Percentiles rank a stretch among this genome's conserved stretches.
Conservation (phyloP, 2,113 vertebrate species). For the Opisthocomus hoazin region DNA sequence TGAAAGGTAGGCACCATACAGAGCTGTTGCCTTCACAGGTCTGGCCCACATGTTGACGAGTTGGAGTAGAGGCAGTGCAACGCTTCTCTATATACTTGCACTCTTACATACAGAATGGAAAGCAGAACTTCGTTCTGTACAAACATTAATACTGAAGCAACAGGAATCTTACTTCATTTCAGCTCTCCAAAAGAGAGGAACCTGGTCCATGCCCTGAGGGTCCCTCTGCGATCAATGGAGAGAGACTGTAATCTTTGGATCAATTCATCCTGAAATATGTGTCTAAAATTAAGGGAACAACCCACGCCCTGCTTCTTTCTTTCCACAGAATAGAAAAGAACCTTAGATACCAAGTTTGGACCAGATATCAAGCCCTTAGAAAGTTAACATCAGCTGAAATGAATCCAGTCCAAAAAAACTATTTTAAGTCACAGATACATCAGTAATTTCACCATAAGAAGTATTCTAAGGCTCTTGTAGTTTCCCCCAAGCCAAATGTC, state of each 20-base stretch:
- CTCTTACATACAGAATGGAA: neutral
- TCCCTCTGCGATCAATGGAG: neutral
- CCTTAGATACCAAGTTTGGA: neutral
- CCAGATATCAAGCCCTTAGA: neutral
- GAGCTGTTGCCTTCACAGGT: neutral
- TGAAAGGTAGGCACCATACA: neutral
- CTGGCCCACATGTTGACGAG: rapidly evolving
- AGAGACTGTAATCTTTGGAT: neutral
- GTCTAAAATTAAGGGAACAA: neutral
- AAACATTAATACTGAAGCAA: neutral
- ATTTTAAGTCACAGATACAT: neutral
- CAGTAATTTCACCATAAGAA: neutral
- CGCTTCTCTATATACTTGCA: neutral
- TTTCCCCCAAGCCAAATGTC: neutral
- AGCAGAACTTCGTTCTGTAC: neutral
- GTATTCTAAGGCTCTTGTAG: neutral
- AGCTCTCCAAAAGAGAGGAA: neutral
- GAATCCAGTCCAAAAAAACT: neutral
- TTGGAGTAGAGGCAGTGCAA: neutral
- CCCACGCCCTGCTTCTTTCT: neutral
- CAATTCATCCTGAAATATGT: neutral
- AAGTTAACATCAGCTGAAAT: neutral
- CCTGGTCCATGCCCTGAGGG: too few species aligned
- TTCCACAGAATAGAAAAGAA: neutral
- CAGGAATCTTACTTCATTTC: neutral